A percentile compares a stretch with the other conserved stretches of the same genome.
Evolutionary conservation across 2,888 invertebrate genomes (phyloP).

Genomic region (Troides helena): DNA sequence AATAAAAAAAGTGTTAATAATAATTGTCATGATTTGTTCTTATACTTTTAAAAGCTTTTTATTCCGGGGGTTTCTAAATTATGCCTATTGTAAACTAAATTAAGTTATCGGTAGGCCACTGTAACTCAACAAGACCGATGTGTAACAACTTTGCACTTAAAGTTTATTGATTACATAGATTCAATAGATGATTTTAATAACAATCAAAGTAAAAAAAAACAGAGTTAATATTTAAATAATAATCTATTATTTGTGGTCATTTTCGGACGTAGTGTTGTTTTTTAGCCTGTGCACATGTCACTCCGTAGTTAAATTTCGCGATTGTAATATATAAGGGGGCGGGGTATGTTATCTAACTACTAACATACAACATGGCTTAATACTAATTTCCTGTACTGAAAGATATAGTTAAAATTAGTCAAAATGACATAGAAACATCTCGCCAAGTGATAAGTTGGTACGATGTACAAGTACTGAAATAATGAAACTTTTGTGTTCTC

Average conservation of each 20-base stretch:
- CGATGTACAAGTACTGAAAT: constrained; percentile 2
- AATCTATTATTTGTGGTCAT: neutral
- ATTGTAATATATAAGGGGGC: constrained; percentile 33
- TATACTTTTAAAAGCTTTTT: neutral
- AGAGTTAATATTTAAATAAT: too few relatives aligned
- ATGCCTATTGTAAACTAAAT: too few relatives aligned
- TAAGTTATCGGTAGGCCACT: too few relatives aligned
- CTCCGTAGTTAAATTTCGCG: neutral
- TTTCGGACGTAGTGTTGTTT: neutral
- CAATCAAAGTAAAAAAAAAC: too few relatives aligned
- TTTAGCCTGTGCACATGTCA: constrained; percentile 6
- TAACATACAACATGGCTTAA: constrained; percentile 67
- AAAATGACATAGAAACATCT: constrained; percentile 42
- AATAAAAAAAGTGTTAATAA: neutral
- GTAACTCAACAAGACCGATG: too few relatives aligned
- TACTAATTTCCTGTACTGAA: constrained; percentile 78
- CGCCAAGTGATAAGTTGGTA: neutral
- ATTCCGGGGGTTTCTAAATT: too few relatives aligned
- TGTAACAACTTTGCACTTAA: too few relatives aligned
- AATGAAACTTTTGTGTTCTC: neutral
- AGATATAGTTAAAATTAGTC: constrained; percentile 71
- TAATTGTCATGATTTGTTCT: constrained; percentile 21
- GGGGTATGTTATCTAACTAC: constrained; percentile 63
- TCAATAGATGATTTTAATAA: too few relatives aligned
- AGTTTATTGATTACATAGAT: too few relatives aligned